Evolutionary conservation across 2,888 invertebrate genomes (phyloP), one percentile per base, ranked within the genome.

Genomic region (Amphimallon solstitiale): DNA sequence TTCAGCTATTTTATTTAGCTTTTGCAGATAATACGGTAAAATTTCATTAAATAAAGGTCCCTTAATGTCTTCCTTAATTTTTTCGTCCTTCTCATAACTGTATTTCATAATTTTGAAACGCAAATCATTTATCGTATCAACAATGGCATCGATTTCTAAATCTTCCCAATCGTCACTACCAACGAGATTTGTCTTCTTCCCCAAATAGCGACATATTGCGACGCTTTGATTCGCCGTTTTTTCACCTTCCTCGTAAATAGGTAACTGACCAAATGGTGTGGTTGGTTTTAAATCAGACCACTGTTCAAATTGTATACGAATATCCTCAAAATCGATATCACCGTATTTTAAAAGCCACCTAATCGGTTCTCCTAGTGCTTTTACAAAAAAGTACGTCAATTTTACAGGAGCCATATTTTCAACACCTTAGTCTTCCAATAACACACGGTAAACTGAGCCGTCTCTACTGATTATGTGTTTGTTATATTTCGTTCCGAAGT

Each of bases 191-290:
- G 82, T 84, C 76, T 87, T 84, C 75, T 85, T 86, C 2, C 87
- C 90, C 45, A 90, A 80, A 77, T 87, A 90, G 21, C 90, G 86
- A 23, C 81, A 75, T 65, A 90, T 87, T 4, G 89, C 85, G 1
- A 79, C 62, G 17, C 87, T 86, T 76, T 90, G 90, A n/a, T 85
- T 83, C 68, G 86, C 80, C 70, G 80, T 75, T 75, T 88, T 88
- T 7, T 88, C 89, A 67, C 89, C 86, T 1, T 89, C 81, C 78
- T 87, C 87, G 56, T 90, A 73, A 0, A 88, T 78, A 0, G 90
- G 90, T 67, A 88, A 77, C 76, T 87, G 87, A 0, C 89, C 88
- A 75, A 86, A 88, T 38, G 88, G 88, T 81, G 84, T 86, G 56
- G 82, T 84, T 88, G 77, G 59, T 64, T 68, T 68, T 14, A 68